These are phyloP conservation scores for Gavia stellata DNA, from an alignment of 2,113 vertebrate genomes.

Conservation along the genomic window DNA sequence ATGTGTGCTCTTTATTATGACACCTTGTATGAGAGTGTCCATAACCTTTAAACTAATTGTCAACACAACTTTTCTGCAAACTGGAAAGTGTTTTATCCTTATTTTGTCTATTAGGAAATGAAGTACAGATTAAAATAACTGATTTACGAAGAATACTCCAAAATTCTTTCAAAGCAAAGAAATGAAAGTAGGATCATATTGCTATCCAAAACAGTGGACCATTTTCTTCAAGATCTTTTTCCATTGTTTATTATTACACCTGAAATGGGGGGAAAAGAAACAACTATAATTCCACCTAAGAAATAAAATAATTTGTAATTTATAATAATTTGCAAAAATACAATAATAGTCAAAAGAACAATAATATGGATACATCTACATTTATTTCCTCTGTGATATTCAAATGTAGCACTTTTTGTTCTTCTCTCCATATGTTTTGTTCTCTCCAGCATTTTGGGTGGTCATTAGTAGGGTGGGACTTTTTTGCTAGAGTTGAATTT, in stretches of 20 bases:
- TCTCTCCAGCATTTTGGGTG: neutral
- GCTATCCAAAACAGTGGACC: neutral
- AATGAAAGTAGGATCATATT: neutral
- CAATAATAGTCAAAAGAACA: neutral
- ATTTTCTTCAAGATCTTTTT: neutral
- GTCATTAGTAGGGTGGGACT: neutral
- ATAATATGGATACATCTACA: fast-evolving
- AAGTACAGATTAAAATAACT: neutral
- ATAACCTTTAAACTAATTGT: neutral
- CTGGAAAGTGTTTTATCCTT: neutral
- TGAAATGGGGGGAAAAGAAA: neutral
- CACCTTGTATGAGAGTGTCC: neutral
- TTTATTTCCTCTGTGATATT: neutral
- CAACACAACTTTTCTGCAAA: neutral
- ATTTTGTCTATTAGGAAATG: neutral
- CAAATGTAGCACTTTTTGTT: neutral
- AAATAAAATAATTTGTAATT: neutral
- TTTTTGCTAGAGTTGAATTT: neutral
- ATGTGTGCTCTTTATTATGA: neutral
- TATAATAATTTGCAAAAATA: too few species aligned
- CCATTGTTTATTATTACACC: neutral
- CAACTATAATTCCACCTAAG: neutral
- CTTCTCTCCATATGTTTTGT: neutral
- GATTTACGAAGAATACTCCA: neutral
- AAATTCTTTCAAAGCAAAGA: neutral